Evolutionary conservation across 2,888 invertebrate species (phyloP).

Genomic region (Brachylomia viminalis): DNA sequence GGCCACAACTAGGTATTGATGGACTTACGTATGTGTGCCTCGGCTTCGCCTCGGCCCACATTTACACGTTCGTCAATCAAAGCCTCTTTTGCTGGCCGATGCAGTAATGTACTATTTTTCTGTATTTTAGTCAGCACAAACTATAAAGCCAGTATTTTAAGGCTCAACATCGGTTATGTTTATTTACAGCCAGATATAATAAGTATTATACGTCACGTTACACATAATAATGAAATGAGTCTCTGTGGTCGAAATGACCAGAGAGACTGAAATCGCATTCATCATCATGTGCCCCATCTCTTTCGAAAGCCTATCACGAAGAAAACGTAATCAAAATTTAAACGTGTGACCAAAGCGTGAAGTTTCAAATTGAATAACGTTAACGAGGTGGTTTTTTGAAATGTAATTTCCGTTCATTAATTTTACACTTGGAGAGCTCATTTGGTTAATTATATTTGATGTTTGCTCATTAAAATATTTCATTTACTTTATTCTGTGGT

Average conservation of each 20-base stretch:
- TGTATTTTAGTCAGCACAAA: too few species aligned
- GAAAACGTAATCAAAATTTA: neutral
- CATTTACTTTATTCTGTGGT: neutral
- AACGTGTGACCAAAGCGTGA: neutral
- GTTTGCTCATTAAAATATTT: slow-evolving; percentile 17
- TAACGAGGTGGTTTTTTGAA: neutral
- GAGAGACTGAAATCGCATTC: neutral
- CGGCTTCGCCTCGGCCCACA: too few species aligned
- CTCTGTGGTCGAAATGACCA: neutral
- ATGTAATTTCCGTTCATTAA: slow-evolving; percentile 23
- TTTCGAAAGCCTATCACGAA: neutral
- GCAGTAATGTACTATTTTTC: too few species aligned
- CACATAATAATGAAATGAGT: slow-evolving; percentile 23
- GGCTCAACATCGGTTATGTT: neutral
- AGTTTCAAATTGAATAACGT: slow-evolving; percentile 4
- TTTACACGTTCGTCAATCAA: too few species aligned
- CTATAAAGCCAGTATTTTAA: neutral
- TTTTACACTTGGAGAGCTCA: slow-evolving; percentile 1
- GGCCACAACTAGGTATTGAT: too few species aligned
- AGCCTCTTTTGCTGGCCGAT: too few species aligned
- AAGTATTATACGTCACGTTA: neutral
- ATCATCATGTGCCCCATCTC: neutral
- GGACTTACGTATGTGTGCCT: too few species aligned
- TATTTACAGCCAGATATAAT: neutral
- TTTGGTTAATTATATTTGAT: slow-evolving; percentile 9